phyloP scores from a whole-genome alignment of 2,113 vertebrate genomes.

The Trematocara stigmaticum region DNA sequence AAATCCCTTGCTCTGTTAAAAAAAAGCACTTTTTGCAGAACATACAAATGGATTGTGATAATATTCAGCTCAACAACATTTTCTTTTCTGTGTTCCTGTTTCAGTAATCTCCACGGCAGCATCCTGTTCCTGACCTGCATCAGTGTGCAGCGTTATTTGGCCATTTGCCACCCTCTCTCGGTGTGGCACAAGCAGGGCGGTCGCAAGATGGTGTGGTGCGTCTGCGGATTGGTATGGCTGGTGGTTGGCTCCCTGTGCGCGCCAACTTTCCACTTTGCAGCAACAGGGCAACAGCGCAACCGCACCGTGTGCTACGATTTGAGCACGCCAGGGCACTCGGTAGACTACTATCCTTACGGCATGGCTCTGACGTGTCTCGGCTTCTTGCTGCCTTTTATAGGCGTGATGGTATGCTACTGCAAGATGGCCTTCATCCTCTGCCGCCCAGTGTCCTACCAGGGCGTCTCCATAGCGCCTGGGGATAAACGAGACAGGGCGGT shows the following conservation, averaged over 20 bases:
- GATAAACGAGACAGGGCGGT: conserved; percentile 84
- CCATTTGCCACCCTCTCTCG: conserved; percentile 89
- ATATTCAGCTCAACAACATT: neutral
- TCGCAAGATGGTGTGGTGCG: conserved; percentile 78
- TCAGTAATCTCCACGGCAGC: conserved; percentile 88
- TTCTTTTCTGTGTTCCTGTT: neutral
- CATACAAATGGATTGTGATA: neutral
- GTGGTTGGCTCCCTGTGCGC: conserved; percentile 77
- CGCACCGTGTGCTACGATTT: conserved; percentile 94
- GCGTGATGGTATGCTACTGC: conserved; percentile 85
- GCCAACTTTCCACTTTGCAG: conserved; percentile 85
- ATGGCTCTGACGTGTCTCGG: conserved; percentile 86
- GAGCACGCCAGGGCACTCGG: conserved; percentile 74
- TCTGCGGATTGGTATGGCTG: conserved; percentile 82
- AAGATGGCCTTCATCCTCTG: conserved; percentile 84
- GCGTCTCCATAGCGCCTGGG: conserved; percentile 52
- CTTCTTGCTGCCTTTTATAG: conserved; percentile 86
- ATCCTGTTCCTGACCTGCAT: conserved; percentile 98
- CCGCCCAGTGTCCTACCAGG: conserved; percentile 61
- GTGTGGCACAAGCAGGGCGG: conserved; percentile 85
- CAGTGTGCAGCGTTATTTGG: conserved; percentile 91
- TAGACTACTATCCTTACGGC: conserved; percentile 87
- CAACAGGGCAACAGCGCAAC: conserved; percentile 87
- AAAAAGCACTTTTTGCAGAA: neutral
- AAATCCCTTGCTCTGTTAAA: neutral